phyloP scores from a whole-genome alignment of 2,113 vertebrate species.

The Melanotaenia duboulayi region DNA sequence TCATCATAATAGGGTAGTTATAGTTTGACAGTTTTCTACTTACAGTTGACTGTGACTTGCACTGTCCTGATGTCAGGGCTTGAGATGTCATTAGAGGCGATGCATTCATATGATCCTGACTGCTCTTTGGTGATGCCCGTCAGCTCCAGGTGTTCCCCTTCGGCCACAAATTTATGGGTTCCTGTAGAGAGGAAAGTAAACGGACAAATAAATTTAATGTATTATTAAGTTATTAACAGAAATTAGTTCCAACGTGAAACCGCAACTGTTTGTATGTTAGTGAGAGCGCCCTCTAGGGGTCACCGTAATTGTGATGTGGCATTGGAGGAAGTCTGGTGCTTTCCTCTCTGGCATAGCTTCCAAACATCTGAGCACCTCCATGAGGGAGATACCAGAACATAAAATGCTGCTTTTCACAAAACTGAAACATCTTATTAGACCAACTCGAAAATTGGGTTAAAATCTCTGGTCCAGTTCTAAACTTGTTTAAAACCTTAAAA shows the following conservation, averaged over 20 bases:
- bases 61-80: conserved; percentile 89
- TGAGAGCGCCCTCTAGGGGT: neutral
- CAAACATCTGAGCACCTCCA: too few species aligned
- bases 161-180: conserved; percentile 86
- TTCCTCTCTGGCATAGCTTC: too few species aligned
- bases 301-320: neutral
- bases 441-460: too few species aligned
- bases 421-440: too few species aligned
- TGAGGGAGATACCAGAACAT: too few species aligned
- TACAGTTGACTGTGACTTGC: conserved; percentile 95
- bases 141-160: conserved; percentile 95
- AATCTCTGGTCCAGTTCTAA: too few species aligned
- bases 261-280: neutral
- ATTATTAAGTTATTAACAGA: neutral
- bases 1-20: too few species aligned
- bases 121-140: conserved; percentile 92
- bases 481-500: too few species aligned
- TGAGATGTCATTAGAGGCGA: conserved; percentile 92
- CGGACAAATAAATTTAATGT: neutral
- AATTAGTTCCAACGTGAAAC: too few species aligned
- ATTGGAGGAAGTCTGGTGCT: too few species aligned
- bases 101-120: conserved; percentile 96
- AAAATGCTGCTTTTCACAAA: too few species aligned
- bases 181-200: conserved; percentile 75
- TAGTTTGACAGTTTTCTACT: conserved; percentile 60